Evolutionary conservation across 2,888 invertebrate species (phyloP), one percentile per base, ranked within the genome.

Genomic region (Theretra japonica): DNA sequence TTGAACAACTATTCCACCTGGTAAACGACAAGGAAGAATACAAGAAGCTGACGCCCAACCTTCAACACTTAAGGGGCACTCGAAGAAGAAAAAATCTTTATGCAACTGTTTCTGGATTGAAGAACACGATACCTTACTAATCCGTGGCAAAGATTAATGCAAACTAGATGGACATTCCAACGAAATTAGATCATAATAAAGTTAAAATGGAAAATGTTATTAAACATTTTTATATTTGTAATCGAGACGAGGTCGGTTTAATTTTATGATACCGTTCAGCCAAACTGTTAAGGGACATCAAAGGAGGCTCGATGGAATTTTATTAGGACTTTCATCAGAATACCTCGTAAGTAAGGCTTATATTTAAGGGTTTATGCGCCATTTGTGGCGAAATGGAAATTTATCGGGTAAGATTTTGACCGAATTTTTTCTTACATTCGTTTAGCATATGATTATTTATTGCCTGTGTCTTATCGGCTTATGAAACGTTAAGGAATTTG

Each of bases 211-310:
- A 65, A 23, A 41, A 65, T 17, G 23, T 48, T 65, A 25, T 65
- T 23, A 79, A 74, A 68, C 73, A 72, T 72, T 68, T 60, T 25
- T 53, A 53, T 53, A 48, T 59, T 17, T 53, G 28, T 69, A n/a
- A 53, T 50, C n/a, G 23, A 48, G 56, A 21, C 71, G 70, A 71
- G 70, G 74, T 76, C 77, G 72, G 77, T 80, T 79, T 76, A 77
- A 77, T 80, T 80, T 81, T 80, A 80, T 70, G 80, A 77, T 75
- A 73, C 73, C 73, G 77, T 80, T 76, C 75, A 77, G 76, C 73
- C 75, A 80, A 80, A 81, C 82, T 76, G 80, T 81, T 80, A 79
- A 69, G 75, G 72, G 75, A 75, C 75, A 77, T 76, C 74, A 80
- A 81, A 73, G 71, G 48, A 73, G 77, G 74, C 75, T 74, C 70